Conservation (phyloP, 2,797 vertebrate genomes). For the Sebastes iracundus region DNA sequence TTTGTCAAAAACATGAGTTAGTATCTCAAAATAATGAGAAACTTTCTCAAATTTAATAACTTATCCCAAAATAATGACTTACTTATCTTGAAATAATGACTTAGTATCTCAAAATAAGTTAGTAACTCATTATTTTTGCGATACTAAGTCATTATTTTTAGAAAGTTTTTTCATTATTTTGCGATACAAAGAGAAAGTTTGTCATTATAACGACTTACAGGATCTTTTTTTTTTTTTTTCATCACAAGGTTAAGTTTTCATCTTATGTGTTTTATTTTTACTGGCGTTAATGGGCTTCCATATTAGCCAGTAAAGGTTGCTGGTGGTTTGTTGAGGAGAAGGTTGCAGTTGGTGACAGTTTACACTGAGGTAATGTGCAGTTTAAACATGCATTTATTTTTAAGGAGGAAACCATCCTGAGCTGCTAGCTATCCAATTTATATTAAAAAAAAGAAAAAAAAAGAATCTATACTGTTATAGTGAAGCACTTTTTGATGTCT, state of each 20-base stretch:
- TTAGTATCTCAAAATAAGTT: neutral
- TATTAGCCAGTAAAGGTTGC: conserved; percentile 21
- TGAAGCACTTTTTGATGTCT: conserved; percentile 78
- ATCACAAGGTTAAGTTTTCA: neutral
- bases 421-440: conserved; percentile 66
- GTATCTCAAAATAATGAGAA: too few species aligned
- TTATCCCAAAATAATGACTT: too few species aligned
- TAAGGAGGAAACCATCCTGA: conserved; percentile 64
- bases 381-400: conserved; percentile 42
- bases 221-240: neutral
- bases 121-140: neutral
- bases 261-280: neutral
- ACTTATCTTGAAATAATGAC: too few species aligned
- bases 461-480: conserved; percentile 66
- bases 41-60: too few species aligned
- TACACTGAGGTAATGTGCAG: conserved; percentile 52
- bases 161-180: neutral
- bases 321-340: conserved; percentile 23
- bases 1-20: too few species aligned
- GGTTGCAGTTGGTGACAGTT: conserved; percentile 45
- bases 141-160: neutral
- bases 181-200: neutral
- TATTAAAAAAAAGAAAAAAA: neutral
- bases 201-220: rapidly evolving
- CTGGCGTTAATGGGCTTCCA: neutral